Percentiles rank a stretch among this genome's conserved stretches.
phyloP scores from a whole-genome alignment of 2,888 invertebrate species.

The Drosophila meridionalis region DNA sequence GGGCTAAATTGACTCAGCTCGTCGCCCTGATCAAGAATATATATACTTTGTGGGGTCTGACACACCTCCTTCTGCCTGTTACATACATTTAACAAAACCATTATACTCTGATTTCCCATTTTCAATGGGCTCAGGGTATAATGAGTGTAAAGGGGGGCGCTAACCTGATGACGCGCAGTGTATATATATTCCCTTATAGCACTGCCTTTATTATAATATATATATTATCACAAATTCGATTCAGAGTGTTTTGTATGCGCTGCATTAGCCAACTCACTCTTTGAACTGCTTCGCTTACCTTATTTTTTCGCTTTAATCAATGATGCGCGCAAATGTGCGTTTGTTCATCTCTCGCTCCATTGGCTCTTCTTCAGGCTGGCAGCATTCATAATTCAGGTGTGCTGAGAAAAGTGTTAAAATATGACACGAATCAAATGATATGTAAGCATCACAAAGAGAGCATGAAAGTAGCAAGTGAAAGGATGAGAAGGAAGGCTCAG shows the following conservation, averaged over 20 bases:
- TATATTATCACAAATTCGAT: background rate
- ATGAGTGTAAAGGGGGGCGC: too few relatives aligned
- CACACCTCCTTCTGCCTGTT: too few relatives aligned
- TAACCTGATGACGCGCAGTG: too few relatives aligned
- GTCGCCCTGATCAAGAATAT: too few relatives aligned
- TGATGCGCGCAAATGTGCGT: slow-evolving; percentile 47
- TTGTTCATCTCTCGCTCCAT: slow-evolving; percentile 47
- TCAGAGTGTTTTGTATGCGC: background rate
- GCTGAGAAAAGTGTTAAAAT: slow-evolving; percentile 49
- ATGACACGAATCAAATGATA: slow-evolving; percentile 34
- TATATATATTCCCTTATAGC: too few relatives aligned
- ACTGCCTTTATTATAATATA: background rate
- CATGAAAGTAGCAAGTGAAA: background rate
- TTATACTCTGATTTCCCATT: too few relatives aligned
- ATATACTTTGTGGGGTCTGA: too few relatives aligned
- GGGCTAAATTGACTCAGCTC: too few relatives aligned
- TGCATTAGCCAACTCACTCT: slow-evolving; percentile 1
- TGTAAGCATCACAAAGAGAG: slow-evolving; percentile 6
- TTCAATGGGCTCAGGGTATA: too few relatives aligned
- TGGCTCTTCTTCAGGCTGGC: slow-evolving; percentile 34
- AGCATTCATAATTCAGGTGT: slow-evolving; percentile 52
- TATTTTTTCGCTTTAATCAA: slow-evolving; percentile 12
- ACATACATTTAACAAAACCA: too few relatives aligned
- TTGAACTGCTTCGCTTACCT: slow-evolving; percentile 17
- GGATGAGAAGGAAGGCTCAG: background rate